These are phyloP conservation scores for Neodiprion pinetum DNA, from an alignment of 1,140 invertebrate species.

Conservation along the genomic window DNA sequence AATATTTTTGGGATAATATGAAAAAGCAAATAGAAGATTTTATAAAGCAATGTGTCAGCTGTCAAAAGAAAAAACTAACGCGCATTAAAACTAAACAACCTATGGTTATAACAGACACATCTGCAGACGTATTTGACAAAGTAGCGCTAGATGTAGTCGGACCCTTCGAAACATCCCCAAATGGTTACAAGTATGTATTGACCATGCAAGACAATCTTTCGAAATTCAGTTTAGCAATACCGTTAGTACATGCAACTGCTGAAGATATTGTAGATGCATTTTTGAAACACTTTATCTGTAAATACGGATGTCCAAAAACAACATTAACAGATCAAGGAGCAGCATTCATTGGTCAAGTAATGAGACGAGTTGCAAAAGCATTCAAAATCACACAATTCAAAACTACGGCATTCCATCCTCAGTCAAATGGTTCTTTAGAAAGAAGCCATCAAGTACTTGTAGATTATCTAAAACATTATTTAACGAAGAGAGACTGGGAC, in stretches of 20 bases:
- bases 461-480: slow-evolving; percentile 37
- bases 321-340: slow-evolving; percentile 43
- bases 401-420: slow-evolving; percentile 35
- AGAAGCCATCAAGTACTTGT: slow-evolving; percentile 32
- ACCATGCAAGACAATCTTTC: slow-evolving; percentile 40
- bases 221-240: slow-evolving; percentile 35
- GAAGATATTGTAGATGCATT: slow-evolving; percentile 33
- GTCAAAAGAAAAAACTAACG: slow-evolving; percentile 28
- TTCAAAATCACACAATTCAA: slow-evolving; percentile 34
- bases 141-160: slow-evolving; percentile 26
- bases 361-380: slow-evolving; percentile 32
- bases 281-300: slow-evolving; percentile 31
- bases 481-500: slow-evolving; percentile 46
- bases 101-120: slow-evolving; percentile 26
- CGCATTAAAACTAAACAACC: background rate
- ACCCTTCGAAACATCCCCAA: slow-evolving; percentile 14
- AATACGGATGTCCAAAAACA: slow-evolving; percentile 33
- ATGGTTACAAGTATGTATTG: slow-evolving; percentile 26
- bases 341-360: slow-evolving; percentile 33
- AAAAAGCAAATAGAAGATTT: slow-evolving; percentile 20
- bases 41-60: slow-evolving; percentile 25
- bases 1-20: slow-evolving; percentile 26
- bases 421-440: slow-evolving; percentile 38
- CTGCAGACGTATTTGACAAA: slow-evolving; percentile 26
- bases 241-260: slow-evolving; percentile 30